Percentiles rank a stretch among this genome's conserved stretches.
phyloP scores from a whole-genome alignment of 2,888 invertebrate genomes.

The Melanostoma scalare region DNA sequence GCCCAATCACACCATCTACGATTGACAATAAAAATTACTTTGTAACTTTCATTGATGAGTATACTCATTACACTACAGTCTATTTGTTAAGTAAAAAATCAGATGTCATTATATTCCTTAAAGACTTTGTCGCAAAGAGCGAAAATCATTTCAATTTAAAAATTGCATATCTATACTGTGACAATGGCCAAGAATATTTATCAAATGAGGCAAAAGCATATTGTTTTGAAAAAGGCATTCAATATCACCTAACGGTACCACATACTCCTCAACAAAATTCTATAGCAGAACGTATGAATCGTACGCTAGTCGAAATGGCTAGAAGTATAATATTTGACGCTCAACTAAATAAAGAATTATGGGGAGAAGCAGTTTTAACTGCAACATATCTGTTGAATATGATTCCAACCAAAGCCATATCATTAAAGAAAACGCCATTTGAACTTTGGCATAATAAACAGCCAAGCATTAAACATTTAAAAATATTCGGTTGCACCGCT shows the following conservation, averaged over 20 bases:
- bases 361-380: constrained; percentile 18
- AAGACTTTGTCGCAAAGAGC: constrained; percentile 16
- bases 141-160: constrained; percentile 9
- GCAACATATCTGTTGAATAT: constrained; percentile 18
- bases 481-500: no score
- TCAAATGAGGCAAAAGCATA: constrained; percentile 20
- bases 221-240: constrained; percentile 23
- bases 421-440: no score
- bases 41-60: no score
- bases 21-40: no score
- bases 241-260: no score
- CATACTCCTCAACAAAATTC: constrained; percentile 12
- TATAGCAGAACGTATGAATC: constrained; percentile 12
- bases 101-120: constrained; percentile 15
- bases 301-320: constrained; percentile 27
- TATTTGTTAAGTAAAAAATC: constrained; percentile 12
- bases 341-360: constrained; percentile 21
- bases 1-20: no score
- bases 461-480: no score
- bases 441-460: no score
- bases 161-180: constrained; percentile 16
- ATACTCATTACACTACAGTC: constrained; percentile 16
- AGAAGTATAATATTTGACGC: constrained; percentile 30
- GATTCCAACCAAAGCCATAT: no score
- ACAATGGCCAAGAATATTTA: constrained; percentile 16